Conservation (phyloP, 1,140 invertebrate species). For the Mamestra configurata region DNA sequence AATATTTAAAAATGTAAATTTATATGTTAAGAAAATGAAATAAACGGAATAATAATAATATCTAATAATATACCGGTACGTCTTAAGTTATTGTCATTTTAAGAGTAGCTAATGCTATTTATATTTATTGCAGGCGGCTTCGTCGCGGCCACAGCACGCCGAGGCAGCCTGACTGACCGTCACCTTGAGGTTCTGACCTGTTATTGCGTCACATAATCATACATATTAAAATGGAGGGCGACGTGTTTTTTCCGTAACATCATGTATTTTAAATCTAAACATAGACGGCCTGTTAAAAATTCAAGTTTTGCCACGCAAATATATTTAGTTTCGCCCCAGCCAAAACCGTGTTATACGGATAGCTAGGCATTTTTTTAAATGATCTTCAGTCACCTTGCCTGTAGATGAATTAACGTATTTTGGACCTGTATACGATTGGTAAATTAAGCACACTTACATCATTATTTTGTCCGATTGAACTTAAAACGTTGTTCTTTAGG, state of each 20-base stretch:
- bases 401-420: no score
- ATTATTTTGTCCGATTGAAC: no score
- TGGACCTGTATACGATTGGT: no score
- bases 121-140: not conserved
- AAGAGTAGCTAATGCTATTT: conserved; percentile 25
- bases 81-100: not conserved
- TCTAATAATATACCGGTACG: no score
- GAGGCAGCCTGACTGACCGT: conserved; percentile 60
- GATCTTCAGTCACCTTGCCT: no score
- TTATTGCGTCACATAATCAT: conserved; percentile 74
- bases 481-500: no score
- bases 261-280: conserved; percentile 47
- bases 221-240: conserved; percentile 74
- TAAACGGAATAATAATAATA: no score
- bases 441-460: no score
- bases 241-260: conserved; percentile 64
- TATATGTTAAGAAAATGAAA: no score
- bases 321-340: not conserved
- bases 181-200: conserved; percentile 77
- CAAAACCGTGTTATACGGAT: no score
- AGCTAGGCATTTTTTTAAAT: no score
- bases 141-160: conserved; percentile 30
- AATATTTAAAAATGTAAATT: no score
- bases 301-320: not conserved
- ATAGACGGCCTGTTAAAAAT: not conserved